These are phyloP conservation scores for Elachura formosa DNA, from an alignment of 2,113 vertebrate genomes.

Conservation along the genomic window DNA sequence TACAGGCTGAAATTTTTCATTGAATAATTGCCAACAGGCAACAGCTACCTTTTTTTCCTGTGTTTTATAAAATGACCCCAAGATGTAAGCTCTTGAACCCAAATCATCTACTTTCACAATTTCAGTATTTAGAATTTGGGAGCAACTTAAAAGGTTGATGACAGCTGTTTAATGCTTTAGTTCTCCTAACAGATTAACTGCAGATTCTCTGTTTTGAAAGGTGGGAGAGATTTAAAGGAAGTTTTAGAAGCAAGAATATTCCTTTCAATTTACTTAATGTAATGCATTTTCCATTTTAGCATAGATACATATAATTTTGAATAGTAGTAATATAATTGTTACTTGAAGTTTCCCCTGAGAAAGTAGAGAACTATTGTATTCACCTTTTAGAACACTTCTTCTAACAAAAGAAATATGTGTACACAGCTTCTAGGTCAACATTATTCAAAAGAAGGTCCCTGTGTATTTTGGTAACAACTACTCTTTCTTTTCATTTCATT, in stretches of 20 bases:
- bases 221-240: neutral
- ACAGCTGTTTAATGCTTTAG: neutral
- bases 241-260: neutral
- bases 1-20: neutral
- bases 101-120: neutral
- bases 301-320: neutral
- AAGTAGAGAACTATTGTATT: neutral
- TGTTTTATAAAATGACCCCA: neutral
- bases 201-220: neutral
- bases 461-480: conserved; percentile 3
- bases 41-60: neutral
- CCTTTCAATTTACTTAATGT: neutral
- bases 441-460: neutral
- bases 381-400: conserved; percentile 11
- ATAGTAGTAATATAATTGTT: neutral
- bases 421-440: conserved; percentile 28
- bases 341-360: neutral
- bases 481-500: neutral
- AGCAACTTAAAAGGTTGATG: neutral
- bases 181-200: neutral
- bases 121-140: neutral
- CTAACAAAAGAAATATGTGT: conserved; percentile 30
- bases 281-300: neutral
- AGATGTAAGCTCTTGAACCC: neutral
- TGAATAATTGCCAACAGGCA: neutral